Evolutionary conservation across 2,113 vertebrate species (phyloP), one percentile per base, ranked within the genome.

Genomic region (Crotalus horridus): DNA sequence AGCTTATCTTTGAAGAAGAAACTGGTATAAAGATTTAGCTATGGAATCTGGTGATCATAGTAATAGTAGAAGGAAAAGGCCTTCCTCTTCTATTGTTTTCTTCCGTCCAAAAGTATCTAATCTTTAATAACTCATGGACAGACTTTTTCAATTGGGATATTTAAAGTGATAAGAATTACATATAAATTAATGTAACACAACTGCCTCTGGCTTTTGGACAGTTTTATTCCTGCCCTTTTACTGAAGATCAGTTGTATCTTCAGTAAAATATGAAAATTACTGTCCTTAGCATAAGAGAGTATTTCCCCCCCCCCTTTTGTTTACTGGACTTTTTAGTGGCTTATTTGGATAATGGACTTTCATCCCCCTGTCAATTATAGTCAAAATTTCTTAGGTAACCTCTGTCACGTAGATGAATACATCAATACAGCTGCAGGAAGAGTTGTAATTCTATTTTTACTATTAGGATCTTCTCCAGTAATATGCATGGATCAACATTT

Each of bases 121-220:
- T 95, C 94, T 98, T 98, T 97, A 93, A 97, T 96, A 51, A 96
- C 93, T 96, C 97, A 96, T 96, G 97, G 97, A 98, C 98, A 98
- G 97, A 98, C 97, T 97, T 89, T 89, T 26, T 26, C 39, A 56
- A 95, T 95, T 91, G 89, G 94, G 97, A 97, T 94, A 92, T 94
- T 95, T 96, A 97, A 96, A 97, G 97, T 94, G 92, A 95, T 91
- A 93, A 94, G 95, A 97, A 97, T 97, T 94, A 94, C 39, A 0
- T 95, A 96, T 96, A 95, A 96, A 96, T 97, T 94, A 96, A 96
- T 96, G 94, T 95, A 96, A 97, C 95, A 87, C 94, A 93, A 93
- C 95, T 94, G 94, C 96, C 89, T 95, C 96, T 93, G 96, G 95
- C 51, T 96, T 81, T 95, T 91, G 94, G 95, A 94, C 94, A 95